Percentiles rank a stretch among this genome's conserved stretches.
Evolutionary conservation across 2,888 invertebrate genomes (phyloP).

Genomic region (Tiliacea citrago): DNA sequence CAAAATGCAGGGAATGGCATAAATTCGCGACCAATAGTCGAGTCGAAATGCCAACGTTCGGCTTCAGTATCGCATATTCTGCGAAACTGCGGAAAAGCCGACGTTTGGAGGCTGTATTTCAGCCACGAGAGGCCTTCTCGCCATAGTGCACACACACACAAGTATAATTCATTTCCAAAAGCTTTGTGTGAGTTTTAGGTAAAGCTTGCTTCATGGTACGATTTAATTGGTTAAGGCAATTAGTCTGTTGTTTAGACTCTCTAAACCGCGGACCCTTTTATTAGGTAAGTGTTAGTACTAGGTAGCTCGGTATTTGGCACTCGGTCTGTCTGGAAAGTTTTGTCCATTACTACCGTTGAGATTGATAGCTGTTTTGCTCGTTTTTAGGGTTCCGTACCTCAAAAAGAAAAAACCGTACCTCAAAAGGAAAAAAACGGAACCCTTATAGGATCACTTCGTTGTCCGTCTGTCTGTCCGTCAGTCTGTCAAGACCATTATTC

Average conservation of each 20-base stretch:
- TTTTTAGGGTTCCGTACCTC: no score
- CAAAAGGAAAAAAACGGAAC: no score
- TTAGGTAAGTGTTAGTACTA: not conserved
- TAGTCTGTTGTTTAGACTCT: conserved; percentile 25
- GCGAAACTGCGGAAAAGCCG: conserved; percentile 68
- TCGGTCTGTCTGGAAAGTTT: conserved; percentile 29
- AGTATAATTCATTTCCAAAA: conserved; percentile 31
- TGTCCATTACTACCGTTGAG: not conserved
- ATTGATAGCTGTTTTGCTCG: not conserved
- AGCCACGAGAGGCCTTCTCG: conserved; percentile 53
- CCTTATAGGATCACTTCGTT: no score
- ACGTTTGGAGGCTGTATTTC: conserved; percentile 68
- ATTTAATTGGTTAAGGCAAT: conserved; percentile 42
- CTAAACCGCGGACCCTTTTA: conserved; percentile 4
- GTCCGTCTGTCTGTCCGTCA: no score
- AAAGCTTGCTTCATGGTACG: conserved; percentile 19
- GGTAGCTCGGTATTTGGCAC: not conserved
- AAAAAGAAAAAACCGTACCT: no score
- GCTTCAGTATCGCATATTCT: conserved; percentile 72
- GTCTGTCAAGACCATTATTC: no score
- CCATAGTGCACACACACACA: conserved; percentile 18
- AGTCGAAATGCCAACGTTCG: conserved; percentile 53
- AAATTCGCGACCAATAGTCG: conserved; percentile 57
- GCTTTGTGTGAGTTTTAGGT: conserved; percentile 28
- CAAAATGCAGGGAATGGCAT: conserved; percentile 53